Base-by-base conservation (phyloP, 1,140 invertebrate genomes). In the Caenorhabditis latens region DNA sequence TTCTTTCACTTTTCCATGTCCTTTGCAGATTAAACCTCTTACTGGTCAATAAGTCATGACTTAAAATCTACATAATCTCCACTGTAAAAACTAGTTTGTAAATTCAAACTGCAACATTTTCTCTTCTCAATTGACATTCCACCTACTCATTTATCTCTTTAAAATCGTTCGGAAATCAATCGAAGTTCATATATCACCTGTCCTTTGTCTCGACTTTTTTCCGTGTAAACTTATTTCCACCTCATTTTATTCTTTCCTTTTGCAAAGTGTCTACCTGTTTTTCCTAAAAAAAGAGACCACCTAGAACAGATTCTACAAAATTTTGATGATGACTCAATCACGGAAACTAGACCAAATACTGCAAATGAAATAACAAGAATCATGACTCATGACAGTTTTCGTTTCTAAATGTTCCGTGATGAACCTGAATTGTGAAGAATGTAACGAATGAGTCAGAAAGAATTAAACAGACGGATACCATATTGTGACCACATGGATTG, bases 21-120 rank as follows among this genome's bases (percentile, higher is more conserved):
- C 67, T 46, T 65, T 75, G 14, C n/a, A 48, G 40, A 75, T 13
- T 48, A 48, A 75, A 1, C 67, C 67, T 48, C 67, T 75, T 48
- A 75, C 42, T 75, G 43, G 42, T 75, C 67, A 75, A 75, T 11
- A 19, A 75, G 67, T 65, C 61, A 65, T 13, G 32, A 65, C n/a
- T 65, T 8, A 40, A 42, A 65, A 65, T 65, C 61, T 65, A 24
- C 61, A 65, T 65, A 65, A 65, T 65, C 61, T 65, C 32, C 3
- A 32, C 40, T 13, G 16, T 21, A 48, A 75, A 67, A 75, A 75
- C 67, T 75, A 75, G 67, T 75, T 75, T 42, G 11, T 32, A 5
- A 9, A 65, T 65, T 3, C 61, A 65, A 65, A 11, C 14, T 65
- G 61, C 24, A 65, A 65, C 61, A 42, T 65, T 65, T 65, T 24